phyloP scores from a whole-genome alignment of 2,797 vertebrate species.

The Pseudochaenichthys georgianus region DNA sequence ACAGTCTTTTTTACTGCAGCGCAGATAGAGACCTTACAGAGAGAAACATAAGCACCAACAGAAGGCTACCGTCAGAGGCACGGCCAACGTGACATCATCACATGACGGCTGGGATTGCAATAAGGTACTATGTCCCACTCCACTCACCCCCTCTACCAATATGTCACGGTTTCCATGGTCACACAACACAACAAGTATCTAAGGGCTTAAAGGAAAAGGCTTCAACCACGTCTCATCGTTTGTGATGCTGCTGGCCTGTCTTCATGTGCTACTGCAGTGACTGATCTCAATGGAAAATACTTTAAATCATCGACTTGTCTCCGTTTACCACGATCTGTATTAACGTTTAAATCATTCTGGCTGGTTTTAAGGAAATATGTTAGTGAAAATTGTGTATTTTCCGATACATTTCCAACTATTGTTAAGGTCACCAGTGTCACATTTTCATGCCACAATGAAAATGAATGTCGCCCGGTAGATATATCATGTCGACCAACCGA shows the following conservation, averaged over 20 bases:
- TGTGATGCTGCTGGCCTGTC: constrained; percentile 16
- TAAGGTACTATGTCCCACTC: constrained; percentile 49
- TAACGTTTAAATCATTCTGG: constrained; percentile 9
- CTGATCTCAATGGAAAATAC: background rate
- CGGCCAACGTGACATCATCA: constrained; percentile 62
- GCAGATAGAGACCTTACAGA: background rate
- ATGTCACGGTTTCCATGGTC: constrained; percentile 56
- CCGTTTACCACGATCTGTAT: background rate
- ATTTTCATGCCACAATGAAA: constrained; percentile 12
- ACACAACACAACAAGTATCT: constrained; percentile 51
- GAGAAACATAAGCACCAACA: constrained; percentile 29
- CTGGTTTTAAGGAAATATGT: background rate
- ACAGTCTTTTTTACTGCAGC: constrained; percentile 8
- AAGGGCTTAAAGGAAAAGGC: constrained; percentile 37
- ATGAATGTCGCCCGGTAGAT: constrained; percentile 22
- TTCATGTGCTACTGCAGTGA: constrained; percentile 20
- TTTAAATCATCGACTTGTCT: background rate
- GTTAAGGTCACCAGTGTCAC: constrained; percentile 16
- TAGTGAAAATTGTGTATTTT: constrained; percentile 1
- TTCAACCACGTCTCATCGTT: constrained; percentile 9
- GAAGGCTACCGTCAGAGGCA: constrained; percentile 53
- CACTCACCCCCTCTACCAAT: background rate
- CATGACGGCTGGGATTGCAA: constrained; percentile 67
- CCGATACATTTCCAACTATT: background rate
- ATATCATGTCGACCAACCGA: constrained; percentile 12